Evolutionary conservation across 2,888 invertebrate genomes (phyloP).

Genomic region (Blastobasis lacticolella): DNA sequence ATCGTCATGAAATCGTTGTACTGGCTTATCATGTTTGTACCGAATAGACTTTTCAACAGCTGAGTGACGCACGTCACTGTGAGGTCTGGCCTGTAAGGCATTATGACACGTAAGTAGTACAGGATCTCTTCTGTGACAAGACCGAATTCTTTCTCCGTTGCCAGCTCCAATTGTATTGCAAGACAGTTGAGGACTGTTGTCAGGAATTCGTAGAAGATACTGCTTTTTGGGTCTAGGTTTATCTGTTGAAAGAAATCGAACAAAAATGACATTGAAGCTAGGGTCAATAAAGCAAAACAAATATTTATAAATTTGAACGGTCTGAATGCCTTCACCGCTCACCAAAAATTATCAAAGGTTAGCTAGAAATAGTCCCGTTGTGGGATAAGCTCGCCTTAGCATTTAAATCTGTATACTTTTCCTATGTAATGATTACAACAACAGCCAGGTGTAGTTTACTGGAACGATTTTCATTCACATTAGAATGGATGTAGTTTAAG

Average conservation of each 20-base stretch:
- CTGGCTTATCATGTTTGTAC: conserved; percentile 78
- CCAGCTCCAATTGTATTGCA: conserved; percentile 80
- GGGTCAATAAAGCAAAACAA: no score
- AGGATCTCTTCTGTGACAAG: conserved; percentile 86
- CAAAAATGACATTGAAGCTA: no score
- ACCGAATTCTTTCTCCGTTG: conserved; percentile 80
- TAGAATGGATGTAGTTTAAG: no score
- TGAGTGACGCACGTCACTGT: conserved; percentile 86
- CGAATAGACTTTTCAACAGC: conserved; percentile 82
- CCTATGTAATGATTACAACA: no score
- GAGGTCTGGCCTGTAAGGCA: conserved; percentile 79
- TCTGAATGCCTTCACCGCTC: no score
- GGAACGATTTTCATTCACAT: no score
- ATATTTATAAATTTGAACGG: no score
- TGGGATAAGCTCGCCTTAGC: no score
- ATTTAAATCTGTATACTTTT: no score
- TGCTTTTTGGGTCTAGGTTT: conserved; percentile 83
- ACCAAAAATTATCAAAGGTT: no score
- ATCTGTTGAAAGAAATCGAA: conserved; percentile 67
- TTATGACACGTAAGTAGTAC: conserved; percentile 81
- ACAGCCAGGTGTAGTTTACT: no score
- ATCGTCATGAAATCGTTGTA: conserved; percentile 55
- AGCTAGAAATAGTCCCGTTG: no score
- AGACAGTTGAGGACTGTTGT: conserved; percentile 78
- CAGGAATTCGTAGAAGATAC: conserved; percentile 81